A percentile compares a stretch with the other conserved stretches of the same genome.
Evolutionary conservation across 1,140 invertebrate species (phyloP).

Genomic region (Zeugodacus cucurbitae): DNA sequence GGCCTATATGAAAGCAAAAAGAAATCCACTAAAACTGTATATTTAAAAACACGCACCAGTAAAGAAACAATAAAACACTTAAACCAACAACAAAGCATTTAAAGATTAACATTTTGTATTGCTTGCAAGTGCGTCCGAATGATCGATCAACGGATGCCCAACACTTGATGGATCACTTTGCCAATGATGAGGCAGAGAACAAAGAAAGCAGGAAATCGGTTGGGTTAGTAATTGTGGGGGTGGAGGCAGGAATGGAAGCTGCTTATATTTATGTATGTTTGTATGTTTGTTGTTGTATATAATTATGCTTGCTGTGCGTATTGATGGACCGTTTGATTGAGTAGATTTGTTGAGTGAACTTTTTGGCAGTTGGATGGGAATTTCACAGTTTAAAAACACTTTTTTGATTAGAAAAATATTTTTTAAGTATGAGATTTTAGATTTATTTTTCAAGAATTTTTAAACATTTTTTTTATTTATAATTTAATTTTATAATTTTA

Average conservation of each 20-base stretch:
- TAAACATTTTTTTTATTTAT: too few species aligned
- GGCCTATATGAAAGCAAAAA: background rate
- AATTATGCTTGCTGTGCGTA: background rate
- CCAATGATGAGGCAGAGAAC: background rate
- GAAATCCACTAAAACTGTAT: background rate
- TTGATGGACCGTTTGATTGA: background rate
- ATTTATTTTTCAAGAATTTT: too few species aligned
- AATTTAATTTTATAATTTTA: too few species aligned
- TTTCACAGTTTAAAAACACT: background rate
- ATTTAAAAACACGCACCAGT: background rate
- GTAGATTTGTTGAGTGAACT: background rate
- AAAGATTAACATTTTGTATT: background rate
- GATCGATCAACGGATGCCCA: conserved; percentile 15
- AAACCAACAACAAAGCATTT: background rate
- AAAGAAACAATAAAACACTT: background rate
- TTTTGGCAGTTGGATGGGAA: background rate
- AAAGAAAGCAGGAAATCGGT: background rate
- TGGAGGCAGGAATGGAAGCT: background rate
- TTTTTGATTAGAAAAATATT: background rate
- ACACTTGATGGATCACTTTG: background rate
- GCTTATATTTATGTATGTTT: background rate
- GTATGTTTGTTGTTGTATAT: background rate
- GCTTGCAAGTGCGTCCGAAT: background rate
- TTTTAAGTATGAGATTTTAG: background rate
- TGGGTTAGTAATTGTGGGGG: background rate